Evolutionary conservation across 2,888 invertebrate species (phyloP), one percentile per base, ranked within the genome.

Genomic region (Boloria selene): DNA sequence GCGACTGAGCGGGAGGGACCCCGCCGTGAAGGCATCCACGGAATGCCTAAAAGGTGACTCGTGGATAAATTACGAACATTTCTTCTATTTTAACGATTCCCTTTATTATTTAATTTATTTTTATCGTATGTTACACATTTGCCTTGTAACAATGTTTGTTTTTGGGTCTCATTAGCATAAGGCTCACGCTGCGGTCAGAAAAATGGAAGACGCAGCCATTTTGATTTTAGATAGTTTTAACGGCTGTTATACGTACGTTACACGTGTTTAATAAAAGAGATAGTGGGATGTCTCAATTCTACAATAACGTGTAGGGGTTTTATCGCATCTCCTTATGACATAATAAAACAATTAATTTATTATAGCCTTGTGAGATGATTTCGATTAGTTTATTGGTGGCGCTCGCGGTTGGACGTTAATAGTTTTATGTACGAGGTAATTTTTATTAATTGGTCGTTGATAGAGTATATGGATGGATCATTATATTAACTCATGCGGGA

Each of bases 41-140:
- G 91, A 89, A 92, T 92, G 89, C 87, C 84, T 85, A 87, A 90
- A 90, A 92, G 92, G 92, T 92, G 92, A 91, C 90, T 91, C 86
- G 85, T 84, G 90, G 88, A 92, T 92, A 92, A 91, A 92, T 92
- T 91, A 92, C 91, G 82, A 79, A 86, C 88, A 90, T 92, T 90
- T 92, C 89, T 88, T 90, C 86, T 86, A 88, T 92, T 92, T 92
- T 92, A 92, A 92, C 90, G 92, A 92, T 90, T 86, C 88, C 84
- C 86, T 90, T 90, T 91, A 92, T 91, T 90, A 89, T 91, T 91
- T 91, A 90, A 92, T 91, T 91, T 92, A 91, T 91, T 90, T 89
- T 87, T 89, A 90, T 90, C 82, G 88, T 88, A 88, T 88, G 90
- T 92, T 92, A 91, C 92, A 90, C 90, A 92, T 92, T 91, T 86